Evolutionary conservation across 2,113 vertebrate genomes (phyloP).

Genomic region (Pelusios castaneus): DNA sequence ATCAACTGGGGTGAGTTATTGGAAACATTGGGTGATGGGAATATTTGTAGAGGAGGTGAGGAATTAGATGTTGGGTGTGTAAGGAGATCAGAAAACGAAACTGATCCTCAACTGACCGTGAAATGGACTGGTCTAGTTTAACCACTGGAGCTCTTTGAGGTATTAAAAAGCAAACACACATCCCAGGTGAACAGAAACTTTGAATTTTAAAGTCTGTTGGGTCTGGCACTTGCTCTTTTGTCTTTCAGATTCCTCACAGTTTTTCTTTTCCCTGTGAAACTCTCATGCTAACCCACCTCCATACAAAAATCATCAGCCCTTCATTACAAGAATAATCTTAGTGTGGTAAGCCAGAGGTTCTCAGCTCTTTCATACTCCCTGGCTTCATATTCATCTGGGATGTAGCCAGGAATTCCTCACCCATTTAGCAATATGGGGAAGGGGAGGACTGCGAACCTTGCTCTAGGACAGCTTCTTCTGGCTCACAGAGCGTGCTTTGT

Average conservation of each 20-base stretch:
- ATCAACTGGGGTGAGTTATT: not conserved
- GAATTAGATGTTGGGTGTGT: accelerated
- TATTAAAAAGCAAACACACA: not conserved
- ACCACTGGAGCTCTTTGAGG: not conserved
- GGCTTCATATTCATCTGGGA: not conserved
- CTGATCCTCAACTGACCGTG: constrained; percentile 31
- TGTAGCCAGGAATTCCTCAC: not conserved
- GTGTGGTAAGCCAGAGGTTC: not conserved
- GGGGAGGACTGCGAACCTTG: not conserved
- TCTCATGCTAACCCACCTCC: not conserved
- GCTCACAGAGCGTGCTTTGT: not conserved
- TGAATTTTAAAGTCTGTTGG: not conserved
- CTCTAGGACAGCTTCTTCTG: not conserved
- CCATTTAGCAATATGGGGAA: not conserved
- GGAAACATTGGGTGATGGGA: not conserved
- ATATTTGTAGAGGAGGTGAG: accelerated
- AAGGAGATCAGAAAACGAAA: constrained; percentile 4
- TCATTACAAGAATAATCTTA: not conserved
- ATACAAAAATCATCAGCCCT: not conserved
- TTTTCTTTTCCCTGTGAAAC: not conserved
- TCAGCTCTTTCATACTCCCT: not conserved
- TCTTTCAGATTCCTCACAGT: not conserved
- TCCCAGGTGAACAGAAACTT: not conserved
- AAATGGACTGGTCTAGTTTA: constrained; percentile 32
- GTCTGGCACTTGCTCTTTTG: not conserved